Evolutionary conservation across 2,113 vertebrate species (phyloP), one percentile per base, ranked within the genome.

Genomic region (Pantherophis guttatus): DNA sequence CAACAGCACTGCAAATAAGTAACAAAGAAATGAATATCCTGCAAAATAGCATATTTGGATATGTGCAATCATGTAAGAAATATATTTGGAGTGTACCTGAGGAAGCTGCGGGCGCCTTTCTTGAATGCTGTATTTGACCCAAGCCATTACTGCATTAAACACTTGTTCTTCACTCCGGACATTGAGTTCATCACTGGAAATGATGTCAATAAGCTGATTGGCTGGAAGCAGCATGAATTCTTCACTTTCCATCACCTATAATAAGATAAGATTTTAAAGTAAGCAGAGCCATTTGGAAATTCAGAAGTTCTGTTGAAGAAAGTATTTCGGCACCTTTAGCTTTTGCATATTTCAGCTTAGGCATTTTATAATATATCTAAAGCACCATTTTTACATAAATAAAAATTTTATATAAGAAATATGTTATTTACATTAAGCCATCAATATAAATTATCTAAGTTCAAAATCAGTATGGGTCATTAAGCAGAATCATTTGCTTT

Each of bases 41-140:
- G n/a, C 17, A 24, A 90, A 86, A 48, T 26, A 6, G 21, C 8
- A 17, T 44, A 6, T 57, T 17, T 48, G 26, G 3, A 81, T 29
- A 59, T 8, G 0, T 81, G 19, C 23, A 59, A 58, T 81, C 23
- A 21, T 70, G 21, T 55, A 92, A 92, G 48, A 59, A 92, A 87
- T 23, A 21, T 23, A 54, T 29, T 62, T 55, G 9, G 50, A 8
- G 29, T 93, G 92, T 94, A 99, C 99, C 99, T 99, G 99, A 21
- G 99, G 99, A 13, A 99, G 97, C 95, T 99, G 99, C 11, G 98
- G 99, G 44, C 99, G 97, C 70, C 99, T 98, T 89, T 99, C 99
- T 96, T 99, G 99, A 96, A 99, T 99, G 97, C 99, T 99, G 97
- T 99, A 99, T 93, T 99, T 99, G 89, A 99, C 99, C 99, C 99